Percentiles rank a stretch among this genome's conserved stretches.
Evolutionary conservation across 2,888 invertebrate species (phyloP).

Genomic region (Nomada goodeniana): DNA sequence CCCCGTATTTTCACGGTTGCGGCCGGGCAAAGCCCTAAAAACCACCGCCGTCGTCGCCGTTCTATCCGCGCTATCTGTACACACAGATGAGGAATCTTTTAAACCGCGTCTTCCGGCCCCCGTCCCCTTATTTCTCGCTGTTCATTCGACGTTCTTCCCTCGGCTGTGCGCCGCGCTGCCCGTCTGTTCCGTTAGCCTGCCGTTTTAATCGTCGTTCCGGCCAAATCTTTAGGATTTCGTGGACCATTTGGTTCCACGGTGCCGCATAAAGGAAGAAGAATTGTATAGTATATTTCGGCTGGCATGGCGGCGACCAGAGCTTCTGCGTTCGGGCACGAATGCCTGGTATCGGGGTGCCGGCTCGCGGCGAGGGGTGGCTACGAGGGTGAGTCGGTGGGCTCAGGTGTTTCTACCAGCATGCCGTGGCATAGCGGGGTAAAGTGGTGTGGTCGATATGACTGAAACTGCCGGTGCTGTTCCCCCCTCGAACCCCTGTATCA

Average conservation of each 20-base stretch:
- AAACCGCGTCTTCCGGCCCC: slow-evolving; percentile 36
- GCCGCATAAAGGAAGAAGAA: slow-evolving; percentile 35
- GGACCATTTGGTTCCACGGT: slow-evolving; percentile 36
- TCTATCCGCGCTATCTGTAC: not conserved
- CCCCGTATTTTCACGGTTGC: slow-evolving; percentile 63
- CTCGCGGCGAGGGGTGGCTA: slow-evolving; percentile 13
- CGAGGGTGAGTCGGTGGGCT: slow-evolving; percentile 62
- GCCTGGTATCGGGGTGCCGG: slow-evolving; percentile 25
- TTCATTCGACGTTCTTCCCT: not conserved
- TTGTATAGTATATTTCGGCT: slow-evolving; percentile 54
- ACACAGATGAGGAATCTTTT: slow-evolving; percentile 54
- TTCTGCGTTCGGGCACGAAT: slow-evolving; percentile 23
- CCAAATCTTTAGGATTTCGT: slow-evolving; percentile 42
- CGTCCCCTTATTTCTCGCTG: not conserved
- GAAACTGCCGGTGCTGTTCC: slow-evolving; percentile 67
- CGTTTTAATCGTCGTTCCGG: not conserved
- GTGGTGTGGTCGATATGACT: slow-evolving; percentile 81
- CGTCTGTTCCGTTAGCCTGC: not conserved
- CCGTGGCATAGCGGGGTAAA: slow-evolving; percentile 73
- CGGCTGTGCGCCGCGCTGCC: not conserved
- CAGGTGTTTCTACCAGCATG: slow-evolving; percentile 75
- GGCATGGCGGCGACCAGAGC: not conserved
- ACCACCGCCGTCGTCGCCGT: slow-evolving; percentile 12
- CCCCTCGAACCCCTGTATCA: slow-evolving; percentile 66
- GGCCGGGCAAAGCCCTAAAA: slow-evolving; percentile 52